Conservation (phyloP, 1,140 invertebrate genomes). For the Sycophila sp. region DNA sequence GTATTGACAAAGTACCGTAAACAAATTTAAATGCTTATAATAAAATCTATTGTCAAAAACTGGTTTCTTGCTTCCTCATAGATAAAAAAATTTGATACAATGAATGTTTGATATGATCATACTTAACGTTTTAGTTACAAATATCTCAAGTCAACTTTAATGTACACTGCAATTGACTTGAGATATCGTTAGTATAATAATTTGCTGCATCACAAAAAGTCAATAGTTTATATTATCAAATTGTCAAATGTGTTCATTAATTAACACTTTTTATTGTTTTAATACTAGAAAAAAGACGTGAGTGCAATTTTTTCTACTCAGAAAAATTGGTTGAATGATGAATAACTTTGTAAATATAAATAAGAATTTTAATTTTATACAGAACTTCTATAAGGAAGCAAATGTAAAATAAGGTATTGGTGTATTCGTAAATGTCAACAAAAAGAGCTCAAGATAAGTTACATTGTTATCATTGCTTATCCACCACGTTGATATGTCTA, state of each 20-base stretch:
- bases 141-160: no score
- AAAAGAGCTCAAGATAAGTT: background rate
- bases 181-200: no score
- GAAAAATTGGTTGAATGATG: background rate
- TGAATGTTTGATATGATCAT: no score
- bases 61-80: slow-evolving; percentile 21
- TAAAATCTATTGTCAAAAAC: slow-evolving; percentile 13
- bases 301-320: background rate
- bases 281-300: no score
- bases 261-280: no score
- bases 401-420: slow-evolving; percentile 24
- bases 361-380: slow-evolving; percentile 2
- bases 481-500: background rate
- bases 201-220: no score
- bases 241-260: background rate
- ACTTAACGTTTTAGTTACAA: no score
- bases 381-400: slow-evolving; percentile 28
- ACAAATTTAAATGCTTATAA: slow-evolving; percentile 11
- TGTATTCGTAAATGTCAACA: slow-evolving; percentile 18
- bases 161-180: no score
- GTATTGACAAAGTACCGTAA: background rate
- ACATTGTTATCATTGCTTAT: background rate
- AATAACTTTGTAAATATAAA: slow-evolving; percentile 20
- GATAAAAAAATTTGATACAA: no score
- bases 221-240: background rate